Conservation (phyloP, 2,113 vertebrate genomes). For the Vicugna pacos region DNA sequence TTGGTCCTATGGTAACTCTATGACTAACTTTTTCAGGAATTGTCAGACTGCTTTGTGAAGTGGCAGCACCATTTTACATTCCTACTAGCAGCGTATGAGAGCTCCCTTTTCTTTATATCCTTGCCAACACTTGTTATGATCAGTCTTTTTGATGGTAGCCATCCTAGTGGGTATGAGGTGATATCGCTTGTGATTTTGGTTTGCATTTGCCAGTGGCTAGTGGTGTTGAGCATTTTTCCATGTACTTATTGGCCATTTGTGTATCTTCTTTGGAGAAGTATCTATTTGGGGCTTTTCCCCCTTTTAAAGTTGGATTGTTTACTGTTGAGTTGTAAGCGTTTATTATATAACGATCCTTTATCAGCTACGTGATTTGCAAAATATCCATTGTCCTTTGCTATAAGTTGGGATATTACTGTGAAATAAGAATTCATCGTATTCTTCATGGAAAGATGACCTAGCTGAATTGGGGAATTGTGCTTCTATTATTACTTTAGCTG, state of each 20-base stretch:
- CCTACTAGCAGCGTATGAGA: not conserved
- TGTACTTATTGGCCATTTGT: not conserved
- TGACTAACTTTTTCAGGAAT: not conserved
- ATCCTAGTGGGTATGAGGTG: not conserved
- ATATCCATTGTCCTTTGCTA: not conserved
- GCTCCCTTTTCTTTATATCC: not conserved
- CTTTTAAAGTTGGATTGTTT: constrained; percentile 14
- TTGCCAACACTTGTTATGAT: not conserved
- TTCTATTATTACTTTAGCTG: not conserved
- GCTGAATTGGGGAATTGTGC: not conserved
- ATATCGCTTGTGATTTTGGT: not conserved
- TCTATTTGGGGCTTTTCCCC: not conserved
- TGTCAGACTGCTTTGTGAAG: not conserved
- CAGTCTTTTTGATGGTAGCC: not conserved
- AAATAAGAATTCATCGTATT: not conserved
- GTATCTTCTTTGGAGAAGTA: not conserved
- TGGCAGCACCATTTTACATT: not conserved
- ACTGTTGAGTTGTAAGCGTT: not conserved
- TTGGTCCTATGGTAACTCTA: not conserved
- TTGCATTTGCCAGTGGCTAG: not conserved
- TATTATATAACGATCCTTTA: not conserved
- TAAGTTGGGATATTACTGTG: not conserved
- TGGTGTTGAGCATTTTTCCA: constrained; percentile 12
- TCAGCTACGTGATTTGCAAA: not conserved
- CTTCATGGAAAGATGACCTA: not conserved